Evolutionary conservation across 2,888 invertebrate species (phyloP).

Genomic region (Cephus spinipes): DNA sequence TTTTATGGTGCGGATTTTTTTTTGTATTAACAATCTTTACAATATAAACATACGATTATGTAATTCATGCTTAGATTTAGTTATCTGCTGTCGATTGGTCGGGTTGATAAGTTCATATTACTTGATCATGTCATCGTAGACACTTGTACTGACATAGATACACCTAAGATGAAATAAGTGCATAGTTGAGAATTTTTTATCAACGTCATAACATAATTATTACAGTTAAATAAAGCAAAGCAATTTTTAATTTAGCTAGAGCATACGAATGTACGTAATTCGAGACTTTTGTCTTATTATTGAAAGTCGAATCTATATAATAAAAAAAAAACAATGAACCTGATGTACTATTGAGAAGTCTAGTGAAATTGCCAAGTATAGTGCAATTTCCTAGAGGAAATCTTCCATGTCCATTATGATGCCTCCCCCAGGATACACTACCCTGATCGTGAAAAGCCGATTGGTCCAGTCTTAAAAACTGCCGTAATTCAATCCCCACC

Average conservation of each 20-base stretch:
- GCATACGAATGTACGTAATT: not conserved
- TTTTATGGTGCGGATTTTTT: not conserved
- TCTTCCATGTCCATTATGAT: not conserved
- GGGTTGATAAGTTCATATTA: not conserved
- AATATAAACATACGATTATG: not conserved
- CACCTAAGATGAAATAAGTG: not conserved
- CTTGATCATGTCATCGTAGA: not conserved
- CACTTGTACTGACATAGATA: not conserved
- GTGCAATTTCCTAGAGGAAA: no score
- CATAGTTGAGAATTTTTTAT: not conserved
- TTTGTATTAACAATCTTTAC: not conserved
- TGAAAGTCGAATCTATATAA: not conserved
- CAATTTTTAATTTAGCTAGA: not conserved
- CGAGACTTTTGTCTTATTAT: not conserved
- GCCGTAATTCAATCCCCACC: no score
- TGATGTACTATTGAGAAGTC: not conserved
- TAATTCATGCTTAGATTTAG: not conserved
- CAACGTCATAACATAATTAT: not conserved
- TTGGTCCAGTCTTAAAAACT: no score
- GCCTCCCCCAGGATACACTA: not conserved
- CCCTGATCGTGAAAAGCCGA: not conserved
- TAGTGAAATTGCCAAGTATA: not conserved
- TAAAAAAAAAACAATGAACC: no score
- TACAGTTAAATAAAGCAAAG: not conserved
- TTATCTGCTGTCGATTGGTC: not conserved